Conservation (phyloP, 2,797 vertebrate species). For the Rhynchonycteris naso region DNA sequence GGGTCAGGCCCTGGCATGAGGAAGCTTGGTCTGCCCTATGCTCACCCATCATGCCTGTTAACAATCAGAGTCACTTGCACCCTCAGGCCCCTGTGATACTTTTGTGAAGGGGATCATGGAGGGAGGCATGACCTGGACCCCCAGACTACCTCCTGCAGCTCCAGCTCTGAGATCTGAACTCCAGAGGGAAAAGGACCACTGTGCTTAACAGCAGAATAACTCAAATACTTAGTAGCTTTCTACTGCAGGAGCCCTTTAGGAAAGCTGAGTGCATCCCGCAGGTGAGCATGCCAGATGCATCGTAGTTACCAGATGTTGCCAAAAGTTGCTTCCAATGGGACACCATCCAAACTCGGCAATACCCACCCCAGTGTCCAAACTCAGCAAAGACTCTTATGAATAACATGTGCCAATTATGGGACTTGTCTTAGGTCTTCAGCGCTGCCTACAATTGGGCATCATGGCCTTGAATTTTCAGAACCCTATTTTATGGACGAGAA, state of each 20-base stretch:
- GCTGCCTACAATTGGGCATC: background rate
- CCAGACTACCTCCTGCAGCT: too few relatives aligned
- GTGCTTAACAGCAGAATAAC: background rate
- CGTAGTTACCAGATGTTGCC: background rate
- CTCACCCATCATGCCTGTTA: background rate
- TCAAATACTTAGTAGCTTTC: background rate
- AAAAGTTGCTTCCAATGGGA: background rate
- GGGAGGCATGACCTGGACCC: background rate
- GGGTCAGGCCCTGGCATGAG: rapidly evolving
- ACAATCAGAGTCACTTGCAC: background rate
- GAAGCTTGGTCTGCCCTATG: background rate
- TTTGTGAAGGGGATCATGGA: background rate
- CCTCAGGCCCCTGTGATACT: background rate
- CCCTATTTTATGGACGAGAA: background rate
- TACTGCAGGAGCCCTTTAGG: background rate
- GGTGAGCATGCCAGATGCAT: background rate
- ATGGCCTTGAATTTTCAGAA: background rate
- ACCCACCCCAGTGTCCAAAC: background rate
- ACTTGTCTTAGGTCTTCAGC: rapidly evolving
- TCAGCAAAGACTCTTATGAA: background rate
- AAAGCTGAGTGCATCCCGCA: background rate
- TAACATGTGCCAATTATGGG: background rate
- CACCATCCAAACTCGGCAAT: background rate
- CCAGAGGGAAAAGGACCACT: background rate
- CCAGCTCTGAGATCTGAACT: background rate